These are phyloP conservation scores for Nomada hirtipes DNA, from an alignment of 2,888 invertebrate species.

Conservation along the genomic window DNA sequence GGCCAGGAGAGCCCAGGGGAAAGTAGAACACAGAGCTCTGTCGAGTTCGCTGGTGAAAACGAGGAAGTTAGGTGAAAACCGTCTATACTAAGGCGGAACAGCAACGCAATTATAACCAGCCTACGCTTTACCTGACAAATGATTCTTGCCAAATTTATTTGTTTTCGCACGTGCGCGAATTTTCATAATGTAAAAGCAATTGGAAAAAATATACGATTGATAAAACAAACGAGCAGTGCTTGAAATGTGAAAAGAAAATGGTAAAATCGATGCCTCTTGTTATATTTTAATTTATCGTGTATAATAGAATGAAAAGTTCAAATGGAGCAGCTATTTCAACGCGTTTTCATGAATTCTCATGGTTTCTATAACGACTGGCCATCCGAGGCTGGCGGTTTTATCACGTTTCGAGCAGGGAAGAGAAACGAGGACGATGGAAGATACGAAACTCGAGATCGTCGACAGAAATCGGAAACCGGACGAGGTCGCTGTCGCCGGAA, in stretches of 20 bases:
- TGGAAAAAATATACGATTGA: no score
- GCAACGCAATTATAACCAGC: constrained; percentile 70
- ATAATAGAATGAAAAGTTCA: neutral
- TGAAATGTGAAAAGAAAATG: no score
- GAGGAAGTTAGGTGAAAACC: constrained; percentile 83
- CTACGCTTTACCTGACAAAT: constrained; percentile 23
- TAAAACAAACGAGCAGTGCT: no score
- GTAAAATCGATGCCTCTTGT: no score
- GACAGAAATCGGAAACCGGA: constrained; percentile 63
- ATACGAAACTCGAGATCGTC: constrained; percentile 60
- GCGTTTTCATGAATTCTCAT: constrained; percentile 4
- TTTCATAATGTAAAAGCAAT: no score
- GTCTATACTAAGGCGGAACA: constrained; percentile 72
- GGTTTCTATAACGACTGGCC: constrained; percentile 2
- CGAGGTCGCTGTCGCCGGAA: constrained; percentile 53
- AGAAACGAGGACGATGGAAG: constrained; percentile 62
- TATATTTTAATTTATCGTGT: no score
- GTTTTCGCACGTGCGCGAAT: no score
- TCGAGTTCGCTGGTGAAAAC: constrained; percentile 79
- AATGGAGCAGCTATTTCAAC: neutral
- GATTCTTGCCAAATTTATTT: constrained; percentile 38
- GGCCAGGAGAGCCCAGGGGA: constrained; percentile 73
- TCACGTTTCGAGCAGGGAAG: constrained; percentile 44
- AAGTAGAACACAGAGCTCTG: constrained; percentile 81
- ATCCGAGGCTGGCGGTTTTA: constrained; percentile 52